Conservation (phyloP, 2,888 invertebrate species). For the Tiphia femorata region DNA sequence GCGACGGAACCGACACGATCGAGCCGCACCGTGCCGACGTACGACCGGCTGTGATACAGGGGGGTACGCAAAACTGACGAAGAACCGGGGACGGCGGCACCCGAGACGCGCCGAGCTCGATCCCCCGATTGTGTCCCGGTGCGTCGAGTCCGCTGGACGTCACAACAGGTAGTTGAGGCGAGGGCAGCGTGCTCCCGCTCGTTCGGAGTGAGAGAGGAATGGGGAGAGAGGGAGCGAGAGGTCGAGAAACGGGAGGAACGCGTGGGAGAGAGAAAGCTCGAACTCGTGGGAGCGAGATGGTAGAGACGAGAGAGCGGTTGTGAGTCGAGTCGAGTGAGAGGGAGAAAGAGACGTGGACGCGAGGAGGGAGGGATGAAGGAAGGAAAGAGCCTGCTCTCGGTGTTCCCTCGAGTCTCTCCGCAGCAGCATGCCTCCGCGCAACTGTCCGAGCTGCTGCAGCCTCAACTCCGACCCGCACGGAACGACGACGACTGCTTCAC, state of each 20-base stretch:
- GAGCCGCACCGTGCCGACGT: background rate
- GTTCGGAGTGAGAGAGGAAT: conserved; percentile 42
- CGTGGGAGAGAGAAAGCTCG: conserved; percentile 23
- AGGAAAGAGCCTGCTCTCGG: conserved; percentile 20
- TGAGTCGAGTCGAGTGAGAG: too few relatives aligned
- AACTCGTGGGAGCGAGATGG: conserved; percentile 4
- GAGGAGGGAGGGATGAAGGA: conserved; percentile 7
- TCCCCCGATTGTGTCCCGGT: conserved; percentile 35
- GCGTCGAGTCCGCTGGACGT: conserved; percentile 51
- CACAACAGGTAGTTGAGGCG: conserved; percentile 65
- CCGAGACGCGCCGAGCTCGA: conserved; percentile 31
- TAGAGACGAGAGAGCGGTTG: conserved; percentile 18
- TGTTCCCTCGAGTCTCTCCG: conserved; percentile 35
- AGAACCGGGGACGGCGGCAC: conserved; percentile 1
- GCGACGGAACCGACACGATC: too few relatives aligned
- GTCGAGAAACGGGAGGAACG: conserved; percentile 25
- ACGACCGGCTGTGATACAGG: background rate
- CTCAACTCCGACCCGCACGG: conserved; percentile 28
- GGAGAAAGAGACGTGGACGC: conserved; percentile 18
- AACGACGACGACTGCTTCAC: conserved; percentile 16
- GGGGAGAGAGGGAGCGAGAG: conserved; percentile 32
- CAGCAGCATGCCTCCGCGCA: conserved; percentile 28
- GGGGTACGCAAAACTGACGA: background rate
- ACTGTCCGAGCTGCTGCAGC: conserved; percentile 27
- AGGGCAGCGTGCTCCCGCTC: conserved; percentile 55